Conservation (phyloP, 2,113 vertebrate genomes). For the Bujurquina vittata region DNA sequence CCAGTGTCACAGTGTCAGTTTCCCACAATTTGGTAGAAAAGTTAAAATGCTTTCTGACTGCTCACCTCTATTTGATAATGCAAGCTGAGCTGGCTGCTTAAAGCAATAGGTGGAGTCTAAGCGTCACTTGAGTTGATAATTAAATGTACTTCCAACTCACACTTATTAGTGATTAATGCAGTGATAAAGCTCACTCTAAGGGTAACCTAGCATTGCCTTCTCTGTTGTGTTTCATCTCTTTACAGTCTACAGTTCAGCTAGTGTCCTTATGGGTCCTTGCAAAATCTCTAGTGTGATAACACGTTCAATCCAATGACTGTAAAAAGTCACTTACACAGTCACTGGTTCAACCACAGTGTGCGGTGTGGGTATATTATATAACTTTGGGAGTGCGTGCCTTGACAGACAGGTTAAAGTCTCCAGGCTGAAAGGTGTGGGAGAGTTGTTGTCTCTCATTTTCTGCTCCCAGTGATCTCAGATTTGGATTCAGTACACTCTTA, state of each 20-base stretch:
- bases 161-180: not conserved
- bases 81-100: slow-evolving; percentile 15
- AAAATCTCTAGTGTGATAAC: not conserved
- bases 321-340: not conserved
- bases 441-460: slow-evolving; percentile 13
- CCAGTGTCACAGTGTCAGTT: not conserved
- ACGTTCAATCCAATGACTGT: not conserved
- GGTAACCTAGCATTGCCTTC: not conserved
- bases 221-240: slow-evolving; percentile 15
- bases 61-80: slow-evolving; percentile 52
- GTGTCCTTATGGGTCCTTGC: not conserved
- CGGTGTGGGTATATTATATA: slow-evolving; percentile 26
- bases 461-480: not conserved
- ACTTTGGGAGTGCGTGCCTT: slow-evolving; percentile 29
- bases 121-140: slow-evolving; percentile 31
- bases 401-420: slow-evolving; percentile 18
- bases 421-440: slow-evolving; percentile 24
- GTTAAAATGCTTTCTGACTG: slow-evolving; percentile 15
- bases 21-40: not conserved
- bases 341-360: not conserved
- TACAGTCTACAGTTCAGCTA: not conserved
- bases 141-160: not conserved
- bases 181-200: not conserved
- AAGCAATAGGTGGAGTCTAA: slow-evolving; percentile 26
- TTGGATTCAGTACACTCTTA: not conserved